phyloP scores from a whole-genome alignment of 2,888 invertebrate species.

The Theretra japonica region DNA sequence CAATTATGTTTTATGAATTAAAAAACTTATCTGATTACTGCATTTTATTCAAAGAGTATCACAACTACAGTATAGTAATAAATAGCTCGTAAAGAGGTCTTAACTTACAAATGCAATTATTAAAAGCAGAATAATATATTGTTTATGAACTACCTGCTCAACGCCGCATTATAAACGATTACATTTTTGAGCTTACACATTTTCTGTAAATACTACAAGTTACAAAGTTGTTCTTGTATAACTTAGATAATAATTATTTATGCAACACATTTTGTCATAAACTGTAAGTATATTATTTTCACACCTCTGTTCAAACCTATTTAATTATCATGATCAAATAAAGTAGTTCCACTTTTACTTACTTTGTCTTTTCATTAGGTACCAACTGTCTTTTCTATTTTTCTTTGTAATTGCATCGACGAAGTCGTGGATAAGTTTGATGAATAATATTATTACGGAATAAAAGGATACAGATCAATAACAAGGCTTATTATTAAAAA shows the following conservation, averaged over 20 bases:
- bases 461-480: too few relatives aligned
- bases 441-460: too few relatives aligned
- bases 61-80: conserved; percentile 28
- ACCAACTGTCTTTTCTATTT: too few relatives aligned
- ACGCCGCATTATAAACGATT: neutral
- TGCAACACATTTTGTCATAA: neutral
- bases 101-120: conserved; percentile 3
- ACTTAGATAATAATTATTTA: neutral
- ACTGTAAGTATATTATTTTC: neutral
- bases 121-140: conserved; percentile 18
- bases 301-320: neutral
- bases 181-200: neutral
- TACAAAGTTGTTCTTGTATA: neutral
- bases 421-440: too few relatives aligned
- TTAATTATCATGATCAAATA: neutral
- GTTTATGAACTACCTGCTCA: neutral
- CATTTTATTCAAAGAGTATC: conserved; percentile 29
- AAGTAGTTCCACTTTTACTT: neutral
- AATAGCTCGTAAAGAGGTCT: conserved; percentile 15
- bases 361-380: neutral
- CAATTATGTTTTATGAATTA: neutral
- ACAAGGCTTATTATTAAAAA: too few relatives aligned
- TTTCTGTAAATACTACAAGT: neutral
- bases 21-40: conserved; percentile 21
- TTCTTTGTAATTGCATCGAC: too few relatives aligned